Base-by-base conservation (phyloP, 2,797 vertebrate genomes). In the Buceros bicornis region DNA sequence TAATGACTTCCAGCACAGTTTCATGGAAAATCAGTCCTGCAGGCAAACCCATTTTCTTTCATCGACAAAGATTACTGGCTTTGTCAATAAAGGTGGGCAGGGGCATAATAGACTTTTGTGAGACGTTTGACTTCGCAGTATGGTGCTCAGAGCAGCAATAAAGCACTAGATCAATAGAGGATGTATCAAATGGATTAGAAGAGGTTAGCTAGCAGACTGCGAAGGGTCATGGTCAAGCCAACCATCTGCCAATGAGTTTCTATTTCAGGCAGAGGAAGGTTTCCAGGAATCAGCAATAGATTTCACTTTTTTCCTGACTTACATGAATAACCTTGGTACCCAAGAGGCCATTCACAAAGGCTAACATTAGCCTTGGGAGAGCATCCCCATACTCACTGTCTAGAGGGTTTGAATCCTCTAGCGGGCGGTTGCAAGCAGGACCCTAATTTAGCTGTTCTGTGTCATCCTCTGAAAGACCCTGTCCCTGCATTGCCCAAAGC, bases 1-100 rank as follows among this genome's bases (percentile, higher is more conserved):
- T 94, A 91, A 91, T 81, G 88, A 47, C 65, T 80, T 48, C 56
- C 82, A 82, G 58, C 80, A 79, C 3, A 5, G 50, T 90, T 94
- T 83, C 58, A 88, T 0, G 3, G 58, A 64, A 88, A 76, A 58
- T 87, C 61, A 86, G 88, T 93, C 73, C 80, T 90, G 45, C 33
- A 72, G 82, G 77, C 76, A 95, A 83, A 83, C 69, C 90, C 71
- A 78, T 95, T 95, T 87, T 94, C 93, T 74, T 78, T 71, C 54
- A 22, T 69, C 69, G 93, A 79, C 85, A 91, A 91, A 56, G 91
- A 93, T 95, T 86, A 91, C 66, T 72, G 77, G 31, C 58, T 90
- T 86, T 0, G 6, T 94, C 94, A 88, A 72, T 93, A 94, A 81
- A 83, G 54, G 86, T 22, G 37, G 50, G 77, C 61, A 69, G 54